Percentiles rank a stretch among this genome's conserved stretches.
phyloP scores from a whole-genome alignment of 2,888 invertebrate genomes.

The Drosophila conformis region DNA sequence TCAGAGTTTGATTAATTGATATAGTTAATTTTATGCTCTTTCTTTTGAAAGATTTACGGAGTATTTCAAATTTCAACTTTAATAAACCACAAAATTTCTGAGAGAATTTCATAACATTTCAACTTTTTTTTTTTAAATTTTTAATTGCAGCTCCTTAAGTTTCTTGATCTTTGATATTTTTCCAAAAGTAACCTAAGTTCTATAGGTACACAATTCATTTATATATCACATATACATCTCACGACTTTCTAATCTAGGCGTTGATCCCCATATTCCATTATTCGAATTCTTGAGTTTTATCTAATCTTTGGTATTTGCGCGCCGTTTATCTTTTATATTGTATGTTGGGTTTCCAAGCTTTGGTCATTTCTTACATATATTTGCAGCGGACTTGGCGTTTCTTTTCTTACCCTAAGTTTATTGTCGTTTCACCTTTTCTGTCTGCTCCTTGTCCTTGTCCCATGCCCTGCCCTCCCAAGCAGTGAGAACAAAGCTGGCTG shows the following conservation, averaged over 20 bases:
- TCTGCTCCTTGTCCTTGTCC: slow-evolving; percentile 24
- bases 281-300: slow-evolving; percentile 1
- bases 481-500: slow-evolving; percentile 4
- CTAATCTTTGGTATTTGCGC: slow-evolving; percentile 18
- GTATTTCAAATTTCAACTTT: not conserved
- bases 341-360: slow-evolving; percentile 26
- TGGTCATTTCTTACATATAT: slow-evolving; percentile 20
- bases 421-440: slow-evolving; percentile 59
- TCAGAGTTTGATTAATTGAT: not conserved
- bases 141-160: not conserved
- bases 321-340: slow-evolving; percentile 11
- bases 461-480: not conserved
- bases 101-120: not conserved
- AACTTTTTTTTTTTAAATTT: not conserved
- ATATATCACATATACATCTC: not conserved
- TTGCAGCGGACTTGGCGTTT: slow-evolving; percentile 10
- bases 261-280: not conserved
- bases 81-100: not conserved
- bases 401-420: slow-evolving; percentile 28
- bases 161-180: not conserved
- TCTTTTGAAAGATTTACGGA: not conserved
- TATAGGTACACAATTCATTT: not conserved
- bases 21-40: not conserved
- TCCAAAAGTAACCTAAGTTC: not conserved
- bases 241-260: not conserved